phyloP scores from a whole-genome alignment of 2,113 vertebrate species.

The Oxygymnocypris stewartii region DNA sequence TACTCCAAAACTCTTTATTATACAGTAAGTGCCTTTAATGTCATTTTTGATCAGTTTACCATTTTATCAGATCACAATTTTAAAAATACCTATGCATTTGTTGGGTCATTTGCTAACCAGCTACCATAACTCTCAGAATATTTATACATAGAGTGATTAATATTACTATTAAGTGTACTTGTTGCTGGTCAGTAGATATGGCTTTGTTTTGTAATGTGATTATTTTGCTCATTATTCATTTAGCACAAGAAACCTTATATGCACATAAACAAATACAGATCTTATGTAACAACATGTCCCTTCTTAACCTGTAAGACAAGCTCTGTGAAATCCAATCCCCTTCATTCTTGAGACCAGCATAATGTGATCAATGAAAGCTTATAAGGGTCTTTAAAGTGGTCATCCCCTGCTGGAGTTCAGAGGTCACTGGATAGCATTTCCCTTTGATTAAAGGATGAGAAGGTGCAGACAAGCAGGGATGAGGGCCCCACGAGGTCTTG shows the following conservation, averaged over 20 bases:
- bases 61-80: no score
- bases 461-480: slow-evolving; percentile 40
- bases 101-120: background rate
- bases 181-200: background rate
- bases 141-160: background rate
- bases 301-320: slow-evolving; percentile 6
- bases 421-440: slow-evolving; percentile 49
- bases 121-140: background rate
- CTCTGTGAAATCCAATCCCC: slow-evolving; percentile 6
- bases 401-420: slow-evolving; percentile 34
- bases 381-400: slow-evolving; percentile 23
- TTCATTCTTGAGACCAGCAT: slow-evolving; percentile 1
- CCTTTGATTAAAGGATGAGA: slow-evolving; percentile 56
- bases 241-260: background rate
- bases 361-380: slow-evolving; percentile 42
- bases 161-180: background rate
- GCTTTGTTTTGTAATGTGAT: background rate
- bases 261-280: slow-evolving; percentile 22
- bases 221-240: background rate
- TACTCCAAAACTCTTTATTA: background rate
- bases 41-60: background rate
- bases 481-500: slow-evolving; percentile 30
- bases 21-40: background rate
- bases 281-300: background rate
- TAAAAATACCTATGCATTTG: background rate